These are phyloP conservation scores for Epinephelus malabaricus DNA, from an alignment of 2,797 vertebrate genomes.

Conservation along the genomic window DNA sequence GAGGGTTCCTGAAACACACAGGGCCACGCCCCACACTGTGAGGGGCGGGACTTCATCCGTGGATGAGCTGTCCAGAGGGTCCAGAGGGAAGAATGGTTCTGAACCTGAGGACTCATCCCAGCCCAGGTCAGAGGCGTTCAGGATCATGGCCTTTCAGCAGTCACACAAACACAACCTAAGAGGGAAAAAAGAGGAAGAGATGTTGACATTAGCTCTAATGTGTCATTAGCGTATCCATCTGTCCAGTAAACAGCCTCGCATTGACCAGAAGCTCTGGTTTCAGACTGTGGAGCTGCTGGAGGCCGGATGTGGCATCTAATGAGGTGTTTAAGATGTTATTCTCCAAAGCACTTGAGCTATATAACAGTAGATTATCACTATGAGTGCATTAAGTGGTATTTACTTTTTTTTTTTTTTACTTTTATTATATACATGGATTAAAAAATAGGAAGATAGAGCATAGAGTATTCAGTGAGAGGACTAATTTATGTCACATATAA, in stretches of 20 bases:
- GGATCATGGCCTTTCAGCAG: conserved; percentile 71
- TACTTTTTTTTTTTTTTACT: not conserved
- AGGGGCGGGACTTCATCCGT: conserved; percentile 70
- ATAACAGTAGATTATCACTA: not conserved
- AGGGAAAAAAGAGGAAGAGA: conserved; percentile 34
- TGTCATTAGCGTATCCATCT: conserved; percentile 12
- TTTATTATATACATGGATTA: not conserved
- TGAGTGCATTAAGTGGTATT: not conserved
- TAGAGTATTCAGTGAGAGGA: not conserved
- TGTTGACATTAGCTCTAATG: conserved; percentile 22
- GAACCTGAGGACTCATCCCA: conserved; percentile 84
- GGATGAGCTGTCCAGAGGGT: conserved; percentile 61
- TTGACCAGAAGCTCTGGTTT: conserved; percentile 31
- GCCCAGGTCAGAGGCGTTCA: conserved; percentile 80
- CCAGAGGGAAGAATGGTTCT: conserved; percentile 62
- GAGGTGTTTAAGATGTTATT: conserved; percentile 8
- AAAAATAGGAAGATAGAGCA: not conserved
- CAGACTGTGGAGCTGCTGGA: conserved; percentile 5
- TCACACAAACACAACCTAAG: conserved; percentile 57
- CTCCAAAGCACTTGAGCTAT: not conserved
- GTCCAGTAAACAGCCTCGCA: conserved; percentile 30
- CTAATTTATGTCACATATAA: not conserved
- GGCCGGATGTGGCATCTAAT: conserved; percentile 16
- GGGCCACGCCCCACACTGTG: conserved; percentile 90
- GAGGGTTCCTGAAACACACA: conserved; percentile 92